Evolutionary conservation across 2,797 vertebrate genomes (phyloP).

Genomic region (Clamator glandarius): DNA sequence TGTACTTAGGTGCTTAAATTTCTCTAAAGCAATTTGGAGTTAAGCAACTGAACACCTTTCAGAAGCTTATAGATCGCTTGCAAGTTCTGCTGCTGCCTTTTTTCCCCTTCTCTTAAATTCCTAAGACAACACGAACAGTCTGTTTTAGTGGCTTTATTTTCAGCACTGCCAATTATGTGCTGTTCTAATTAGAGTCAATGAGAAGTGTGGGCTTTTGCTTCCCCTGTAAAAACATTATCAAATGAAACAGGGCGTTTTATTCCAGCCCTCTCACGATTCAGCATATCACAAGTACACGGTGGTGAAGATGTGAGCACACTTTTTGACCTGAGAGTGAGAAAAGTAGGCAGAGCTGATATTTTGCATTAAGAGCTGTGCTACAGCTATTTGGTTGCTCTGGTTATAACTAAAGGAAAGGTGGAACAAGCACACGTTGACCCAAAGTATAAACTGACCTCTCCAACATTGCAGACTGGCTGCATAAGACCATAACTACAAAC

Average conservation of each 20-base stretch:
- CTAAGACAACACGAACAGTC: slow-evolving; percentile 9
- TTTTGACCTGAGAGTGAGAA: not conserved
- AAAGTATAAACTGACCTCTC: not conserved
- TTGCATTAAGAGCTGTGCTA: not conserved
- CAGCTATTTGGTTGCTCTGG: not conserved
- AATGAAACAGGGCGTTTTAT: not conserved
- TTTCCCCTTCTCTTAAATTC: not conserved
- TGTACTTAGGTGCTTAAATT: not conserved
- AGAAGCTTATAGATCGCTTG: not conserved
- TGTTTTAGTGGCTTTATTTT: not conserved
- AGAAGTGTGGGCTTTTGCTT: slow-evolving; percentile 14
- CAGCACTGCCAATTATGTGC: not conserved
- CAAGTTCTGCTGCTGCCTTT: not conserved
- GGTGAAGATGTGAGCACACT: not conserved
- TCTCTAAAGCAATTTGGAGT: not conserved
- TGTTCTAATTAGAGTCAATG: slow-evolving; percentile 33
- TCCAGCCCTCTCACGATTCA: not conserved
- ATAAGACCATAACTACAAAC: not conserved
- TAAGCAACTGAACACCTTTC: not conserved
- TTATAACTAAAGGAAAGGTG: not conserved
- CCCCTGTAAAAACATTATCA: not conserved
- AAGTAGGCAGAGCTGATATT: not conserved
- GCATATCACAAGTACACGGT: not conserved
- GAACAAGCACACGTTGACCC: not conserved
- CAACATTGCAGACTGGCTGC: not conserved